Evolutionary conservation across 2,797 vertebrate species (phyloP).

Genomic region (Enteromius afrohamiltoni): DNA sequence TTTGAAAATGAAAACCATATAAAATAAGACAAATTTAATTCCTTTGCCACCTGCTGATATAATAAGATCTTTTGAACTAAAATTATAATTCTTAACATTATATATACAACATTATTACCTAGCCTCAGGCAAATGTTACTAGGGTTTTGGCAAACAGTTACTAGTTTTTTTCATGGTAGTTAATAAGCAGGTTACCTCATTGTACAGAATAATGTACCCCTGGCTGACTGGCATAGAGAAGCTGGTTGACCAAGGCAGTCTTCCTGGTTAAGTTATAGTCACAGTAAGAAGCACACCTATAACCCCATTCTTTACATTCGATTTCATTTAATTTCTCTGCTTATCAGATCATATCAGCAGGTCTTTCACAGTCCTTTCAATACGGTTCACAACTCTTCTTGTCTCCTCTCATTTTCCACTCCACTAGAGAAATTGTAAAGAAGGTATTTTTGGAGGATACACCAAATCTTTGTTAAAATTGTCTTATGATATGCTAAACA

Average conservation of each 20-base stretch:
- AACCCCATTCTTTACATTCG: background rate
- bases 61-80: background rate
- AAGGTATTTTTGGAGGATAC: background rate
- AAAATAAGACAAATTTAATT: background rate
- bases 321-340: background rate
- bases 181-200: background rate
- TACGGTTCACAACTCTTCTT: background rate
- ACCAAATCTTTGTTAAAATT: background rate
- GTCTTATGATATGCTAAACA: background rate
- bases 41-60: background rate
- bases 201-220: background rate
- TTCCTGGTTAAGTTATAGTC: background rate
- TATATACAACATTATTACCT: background rate
- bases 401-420: conserved; percentile 8
- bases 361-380: conserved; percentile 20
- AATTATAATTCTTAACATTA: background rate
- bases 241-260: background rate
- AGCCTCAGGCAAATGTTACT: background rate
- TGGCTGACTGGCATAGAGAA: background rate
- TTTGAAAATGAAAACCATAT: background rate
- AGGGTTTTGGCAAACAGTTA: background rate
- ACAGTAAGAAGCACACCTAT: background rate
- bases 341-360: background rate
- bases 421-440: background rate
- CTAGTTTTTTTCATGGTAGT: background rate